Evolutionary conservation across 2,888 invertebrate genomes (phyloP).

Genomic region (Spisula solida): DNA sequence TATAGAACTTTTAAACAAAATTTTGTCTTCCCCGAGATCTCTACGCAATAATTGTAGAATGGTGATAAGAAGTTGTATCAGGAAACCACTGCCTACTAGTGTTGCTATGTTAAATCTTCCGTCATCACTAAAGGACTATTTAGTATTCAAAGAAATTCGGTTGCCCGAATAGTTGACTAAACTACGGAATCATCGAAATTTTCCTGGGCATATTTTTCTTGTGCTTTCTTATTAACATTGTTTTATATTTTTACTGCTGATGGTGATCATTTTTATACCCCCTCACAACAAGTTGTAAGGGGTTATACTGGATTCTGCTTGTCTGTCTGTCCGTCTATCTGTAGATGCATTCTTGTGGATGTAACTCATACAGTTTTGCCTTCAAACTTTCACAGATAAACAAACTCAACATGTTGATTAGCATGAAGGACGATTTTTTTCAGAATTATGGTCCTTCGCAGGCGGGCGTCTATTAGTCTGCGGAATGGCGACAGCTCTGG

Average conservation of each 20-base stretch:
- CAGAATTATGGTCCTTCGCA: too few relatives aligned
- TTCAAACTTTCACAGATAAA: too few relatives aligned
- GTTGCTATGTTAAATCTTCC: conserved; percentile 55
- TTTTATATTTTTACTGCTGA: conserved; percentile 1
- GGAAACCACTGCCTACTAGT: conserved; percentile 42
- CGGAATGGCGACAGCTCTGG: too few relatives aligned
- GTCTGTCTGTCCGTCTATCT: too few relatives aligned
- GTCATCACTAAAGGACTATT: conserved; percentile 53
- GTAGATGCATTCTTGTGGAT: too few relatives aligned
- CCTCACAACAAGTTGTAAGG: too few relatives aligned
- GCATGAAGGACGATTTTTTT: too few relatives aligned
- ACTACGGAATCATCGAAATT: not conserved
- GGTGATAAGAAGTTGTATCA: conserved; percentile 35
- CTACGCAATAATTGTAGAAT: conserved; percentile 52
- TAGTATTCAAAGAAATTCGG: conserved; percentile 58
- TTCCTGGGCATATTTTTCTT: not conserved
- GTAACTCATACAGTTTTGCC: too few relatives aligned
- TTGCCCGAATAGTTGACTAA: conserved; percentile 6
- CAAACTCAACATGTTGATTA: too few relatives aligned
- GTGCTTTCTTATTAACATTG: not conserved
- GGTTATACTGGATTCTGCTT: too few relatives aligned
- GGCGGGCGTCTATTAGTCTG: too few relatives aligned
- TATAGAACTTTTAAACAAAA: conserved; percentile 41
- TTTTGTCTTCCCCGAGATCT: conserved; percentile 48
- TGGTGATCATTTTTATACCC: too few relatives aligned